Percentiles rank a stretch among this genome's conserved stretches.
phyloP scores from a whole-genome alignment of 64 coral and sea anemone genomes.

The Pocillopora verrucosa region DNA sequence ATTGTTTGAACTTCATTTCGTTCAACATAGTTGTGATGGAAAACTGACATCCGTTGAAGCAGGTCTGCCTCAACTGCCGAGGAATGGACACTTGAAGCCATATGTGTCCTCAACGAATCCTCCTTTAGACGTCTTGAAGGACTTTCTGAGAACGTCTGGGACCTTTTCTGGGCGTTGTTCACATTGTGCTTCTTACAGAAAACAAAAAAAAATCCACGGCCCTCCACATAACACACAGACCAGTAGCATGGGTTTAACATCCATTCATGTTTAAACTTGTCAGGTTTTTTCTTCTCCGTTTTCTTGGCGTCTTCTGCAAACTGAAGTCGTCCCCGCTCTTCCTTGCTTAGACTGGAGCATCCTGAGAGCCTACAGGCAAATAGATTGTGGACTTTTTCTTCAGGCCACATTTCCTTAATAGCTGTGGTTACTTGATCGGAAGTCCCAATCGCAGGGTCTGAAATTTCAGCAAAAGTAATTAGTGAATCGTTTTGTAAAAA shows the following conservation, averaged over 20 bases:
- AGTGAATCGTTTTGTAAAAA: background rate
- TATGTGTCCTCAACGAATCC: background rate
- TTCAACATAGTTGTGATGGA: constrained; percentile 32
- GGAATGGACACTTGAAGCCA: constrained; percentile 1
- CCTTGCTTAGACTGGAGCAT: constrained; percentile 21
- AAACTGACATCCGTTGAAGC: constrained; percentile 24
- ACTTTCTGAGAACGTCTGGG: constrained; percentile 9
- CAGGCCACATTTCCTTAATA: constrained; percentile 22
- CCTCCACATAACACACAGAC: constrained; percentile 17
- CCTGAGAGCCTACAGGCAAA: constrained; percentile 2
- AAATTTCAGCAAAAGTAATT: constrained; percentile 13
- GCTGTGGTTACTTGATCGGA: constrained; percentile 20
- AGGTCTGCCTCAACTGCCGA: constrained; percentile 8
- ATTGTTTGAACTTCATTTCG: constrained; percentile 34
- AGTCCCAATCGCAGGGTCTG: constrained; percentile 24
- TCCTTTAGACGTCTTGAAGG: constrained; percentile 2
- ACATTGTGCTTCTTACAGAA: constrained; percentile 7
- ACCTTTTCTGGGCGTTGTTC: constrained; percentile 4
- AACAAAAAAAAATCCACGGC: constrained; percentile 19
- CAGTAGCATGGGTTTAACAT: constrained; percentile 18
- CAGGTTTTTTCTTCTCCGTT: constrained; percentile 25
- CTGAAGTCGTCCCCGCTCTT: constrained; percentile 18
- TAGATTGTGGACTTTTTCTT: constrained; percentile 31
- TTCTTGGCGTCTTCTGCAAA: constrained; percentile 20
- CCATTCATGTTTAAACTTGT: constrained; percentile 32